Conservation (phyloP, 2,797 vertebrate genomes). For the Danio kyathit region DNA sequence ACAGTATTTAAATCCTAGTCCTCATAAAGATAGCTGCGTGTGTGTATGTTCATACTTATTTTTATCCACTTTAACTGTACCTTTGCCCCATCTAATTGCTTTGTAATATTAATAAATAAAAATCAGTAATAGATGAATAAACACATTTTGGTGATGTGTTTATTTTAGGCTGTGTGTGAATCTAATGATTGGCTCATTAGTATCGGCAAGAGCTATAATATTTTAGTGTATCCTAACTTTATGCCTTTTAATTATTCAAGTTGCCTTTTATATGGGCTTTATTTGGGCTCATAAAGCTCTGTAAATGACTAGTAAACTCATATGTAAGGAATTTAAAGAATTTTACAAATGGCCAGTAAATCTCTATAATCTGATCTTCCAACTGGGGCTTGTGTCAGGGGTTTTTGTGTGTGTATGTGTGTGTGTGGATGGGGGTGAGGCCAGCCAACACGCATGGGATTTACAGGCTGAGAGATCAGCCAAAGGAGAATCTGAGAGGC, state of each 20-base stretch:
- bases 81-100: too few relatives aligned
- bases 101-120: too few relatives aligned
- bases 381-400: not conserved
- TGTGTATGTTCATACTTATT: too few relatives aligned
- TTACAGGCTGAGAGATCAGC: conserved; percentile 48
- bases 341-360: conserved; percentile 22
- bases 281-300: not conserved
- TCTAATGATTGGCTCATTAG: not conserved
- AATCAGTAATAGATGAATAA: too few relatives aligned
- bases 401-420: not conserved
- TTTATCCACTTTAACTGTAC: too few relatives aligned
- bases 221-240: not conserved
- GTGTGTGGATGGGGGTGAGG: conserved; percentile 27
- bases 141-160: too few relatives aligned
- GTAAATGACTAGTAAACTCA: not conserved
- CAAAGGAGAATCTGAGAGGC: conserved; percentile 40
- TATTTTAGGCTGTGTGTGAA: too few relatives aligned
- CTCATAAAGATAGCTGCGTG: too few relatives aligned
- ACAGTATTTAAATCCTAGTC: too few relatives aligned
- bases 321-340: not conserved
- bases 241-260: not conserved
- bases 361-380: conserved; percentile 21
- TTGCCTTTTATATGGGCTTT: not conserved
- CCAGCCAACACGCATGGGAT: conserved; percentile 43
- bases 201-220: not conserved